Percentiles rank a stretch among this genome's conserved stretches.
Evolutionary conservation across 2,113 vertebrate species (phyloP).

Genomic region (Platichthys stellatus): DNA sequence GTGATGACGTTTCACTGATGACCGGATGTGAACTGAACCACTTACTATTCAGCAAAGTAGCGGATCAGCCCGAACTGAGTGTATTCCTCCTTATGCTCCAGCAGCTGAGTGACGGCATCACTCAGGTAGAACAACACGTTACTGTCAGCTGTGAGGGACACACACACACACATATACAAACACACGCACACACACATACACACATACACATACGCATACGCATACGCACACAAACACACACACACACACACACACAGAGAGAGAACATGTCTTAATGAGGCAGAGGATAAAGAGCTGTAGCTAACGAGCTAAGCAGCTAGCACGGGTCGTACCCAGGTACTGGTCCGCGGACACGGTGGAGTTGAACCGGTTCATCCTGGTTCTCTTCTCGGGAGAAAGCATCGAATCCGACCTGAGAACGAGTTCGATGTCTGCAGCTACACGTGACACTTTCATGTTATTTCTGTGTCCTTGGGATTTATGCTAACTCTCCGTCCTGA

Average conservation of each 20-base stretch:
- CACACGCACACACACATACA: background rate
- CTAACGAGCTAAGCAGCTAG: slow-evolving; percentile 16
- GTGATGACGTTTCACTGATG: no score
- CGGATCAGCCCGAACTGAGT: slow-evolving; percentile 90
- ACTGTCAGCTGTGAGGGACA: slow-evolving; percentile 84
- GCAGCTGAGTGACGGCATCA: slow-evolving; percentile 92
- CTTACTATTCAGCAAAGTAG: slow-evolving; percentile 98
- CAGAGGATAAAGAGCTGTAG: background rate
- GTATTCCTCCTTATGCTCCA: slow-evolving; percentile 94
- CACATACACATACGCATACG: background rate
- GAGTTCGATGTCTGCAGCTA: background rate
- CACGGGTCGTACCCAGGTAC: slow-evolving; percentile 69
- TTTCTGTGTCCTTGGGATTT: background rate
- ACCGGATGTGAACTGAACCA: slow-evolving; percentile 35
- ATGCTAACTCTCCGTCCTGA: background rate
- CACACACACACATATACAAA: background rate
- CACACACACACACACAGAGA: background rate
- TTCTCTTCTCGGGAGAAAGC: background rate
- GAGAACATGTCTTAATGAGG: no score
- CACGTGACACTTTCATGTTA: background rate
- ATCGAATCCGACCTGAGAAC: no score
- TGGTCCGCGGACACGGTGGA: slow-evolving; percentile 55
- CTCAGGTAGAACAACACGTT: slow-evolving; percentile 93
- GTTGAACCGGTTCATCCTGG: slow-evolving; percentile 68
- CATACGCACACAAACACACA: slow-evolving; percentile 1